Conservation (phyloP, 2,113 vertebrate species). For the Peromyscus polionotus region DNA sequence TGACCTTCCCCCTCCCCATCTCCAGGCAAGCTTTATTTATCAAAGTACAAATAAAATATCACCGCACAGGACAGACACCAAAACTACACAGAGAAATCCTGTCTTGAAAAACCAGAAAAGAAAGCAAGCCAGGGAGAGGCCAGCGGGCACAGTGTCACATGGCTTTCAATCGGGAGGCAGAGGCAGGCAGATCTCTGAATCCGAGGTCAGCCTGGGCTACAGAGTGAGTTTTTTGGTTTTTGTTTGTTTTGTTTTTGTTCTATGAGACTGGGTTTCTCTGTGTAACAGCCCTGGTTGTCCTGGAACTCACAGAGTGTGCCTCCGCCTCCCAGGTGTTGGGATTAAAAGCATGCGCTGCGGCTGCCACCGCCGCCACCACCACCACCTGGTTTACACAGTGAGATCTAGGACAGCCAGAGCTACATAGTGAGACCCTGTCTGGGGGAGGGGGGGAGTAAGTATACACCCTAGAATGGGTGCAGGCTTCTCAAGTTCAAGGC, state of each 20-base stretch:
- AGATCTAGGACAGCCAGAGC: neutral
- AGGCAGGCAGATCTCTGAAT: neutral
- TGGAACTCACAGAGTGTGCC: neutral
- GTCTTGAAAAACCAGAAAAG: no score
- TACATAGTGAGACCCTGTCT: neutral
- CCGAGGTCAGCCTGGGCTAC: neutral
- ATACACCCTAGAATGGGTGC: neutral
- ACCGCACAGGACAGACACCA: no score
- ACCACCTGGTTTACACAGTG: neutral
- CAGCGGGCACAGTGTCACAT: no score
- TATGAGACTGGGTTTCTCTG: neutral
- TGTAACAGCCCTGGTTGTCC: neutral
- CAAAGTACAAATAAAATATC: no score
- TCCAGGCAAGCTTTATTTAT: no score
- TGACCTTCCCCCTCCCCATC: no score
- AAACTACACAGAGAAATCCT: no score
- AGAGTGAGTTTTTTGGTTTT: neutral
- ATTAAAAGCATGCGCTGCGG: neutral
- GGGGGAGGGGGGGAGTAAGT: rapidly evolving
- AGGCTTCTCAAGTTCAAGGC: neutral
- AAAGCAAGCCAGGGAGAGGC: no score
- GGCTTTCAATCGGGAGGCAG: neutral
- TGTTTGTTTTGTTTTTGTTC: neutral
- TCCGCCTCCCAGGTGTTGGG: neutral
- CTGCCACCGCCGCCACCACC: no score